These are phyloP conservation scores for Epizoanthus scotinus DNA, from an alignment of 92 coral and sea anemone species.

Conservation along the genomic window DNA sequence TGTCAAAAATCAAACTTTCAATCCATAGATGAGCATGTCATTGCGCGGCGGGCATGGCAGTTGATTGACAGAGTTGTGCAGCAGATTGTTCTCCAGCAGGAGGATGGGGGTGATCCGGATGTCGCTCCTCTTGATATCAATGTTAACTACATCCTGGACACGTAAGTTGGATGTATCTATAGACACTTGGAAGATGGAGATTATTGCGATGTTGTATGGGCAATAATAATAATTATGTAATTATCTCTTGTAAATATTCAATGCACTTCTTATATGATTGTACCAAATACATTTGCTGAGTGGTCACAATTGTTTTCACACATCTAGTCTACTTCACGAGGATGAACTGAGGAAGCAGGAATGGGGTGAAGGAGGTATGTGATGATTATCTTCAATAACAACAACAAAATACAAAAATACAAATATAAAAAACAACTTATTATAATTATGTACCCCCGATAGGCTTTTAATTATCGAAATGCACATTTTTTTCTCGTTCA, in stretches of 20 bases:
- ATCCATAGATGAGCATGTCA: slow-evolving; percentile 80
- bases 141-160: slow-evolving; percentile 88
- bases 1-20: slow-evolving; percentile 28
- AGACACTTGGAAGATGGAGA: not conserved
- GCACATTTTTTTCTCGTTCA: no score
- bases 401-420: no score
- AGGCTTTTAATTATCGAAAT: no score
- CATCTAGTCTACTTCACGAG: slow-evolving; percentile 70
- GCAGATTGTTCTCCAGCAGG: slow-evolving; percentile 88
- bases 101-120: slow-evolving; percentile 97
- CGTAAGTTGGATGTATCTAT: slow-evolving; percentile 54
- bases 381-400: not conserved
- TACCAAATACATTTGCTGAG: no score
- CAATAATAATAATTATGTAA: no score
- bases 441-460: no score
- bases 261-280: no score
- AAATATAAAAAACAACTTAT: no score
- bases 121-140: slow-evolving; percentile 91
- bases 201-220: not conserved
- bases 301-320: not conserved
- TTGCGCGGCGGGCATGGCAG: slow-evolving; percentile 92
- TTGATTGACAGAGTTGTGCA: slow-evolving; percentile 96
- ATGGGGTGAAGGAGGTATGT: slow-evolving; percentile 82
- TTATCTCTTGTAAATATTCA: no score
- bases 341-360: slow-evolving; percentile 81